Conservation (phyloP, 30 jellyfish, hydroid and myxozoan species). For the Aurelia coerulea region DNA sequence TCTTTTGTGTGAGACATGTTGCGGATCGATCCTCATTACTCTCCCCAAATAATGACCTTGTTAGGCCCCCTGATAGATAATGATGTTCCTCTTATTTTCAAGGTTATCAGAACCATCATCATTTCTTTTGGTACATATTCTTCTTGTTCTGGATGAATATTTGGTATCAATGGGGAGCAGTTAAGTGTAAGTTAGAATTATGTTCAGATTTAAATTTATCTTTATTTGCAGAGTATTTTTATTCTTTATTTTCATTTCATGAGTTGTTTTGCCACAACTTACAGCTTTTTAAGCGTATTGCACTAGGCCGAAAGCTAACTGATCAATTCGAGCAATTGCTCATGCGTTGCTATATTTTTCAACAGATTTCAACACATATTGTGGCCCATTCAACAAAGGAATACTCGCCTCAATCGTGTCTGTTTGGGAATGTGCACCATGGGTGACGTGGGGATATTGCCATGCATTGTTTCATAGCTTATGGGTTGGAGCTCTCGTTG, state of each 20-base stretch:
- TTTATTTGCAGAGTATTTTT: no score
- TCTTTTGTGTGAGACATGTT: no score
- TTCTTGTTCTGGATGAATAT: constrained; percentile 79
- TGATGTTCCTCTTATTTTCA: no score
- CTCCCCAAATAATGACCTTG: no score
- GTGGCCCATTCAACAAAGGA: constrained; percentile 90
- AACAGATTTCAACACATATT: constrained; percentile 72
- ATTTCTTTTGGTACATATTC: constrained; percentile 89
- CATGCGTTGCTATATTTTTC: not conserved
- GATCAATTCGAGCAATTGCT: no score
- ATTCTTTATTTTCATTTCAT: no score
- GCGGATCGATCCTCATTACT: no score
- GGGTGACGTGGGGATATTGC: constrained; percentile 96
- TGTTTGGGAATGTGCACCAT: constrained; percentile 91
- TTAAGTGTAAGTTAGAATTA: constrained; percentile 57
- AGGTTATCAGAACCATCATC: constrained; percentile 89
- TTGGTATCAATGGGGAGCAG: constrained; percentile 92
- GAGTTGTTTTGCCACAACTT: no score
- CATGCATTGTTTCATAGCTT: constrained; percentile 85
- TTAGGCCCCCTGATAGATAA: no score
- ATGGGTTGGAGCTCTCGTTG: constrained; percentile 87
- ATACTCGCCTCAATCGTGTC: constrained; percentile 59
- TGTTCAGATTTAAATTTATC: not conserved
- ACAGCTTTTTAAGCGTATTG: no score
- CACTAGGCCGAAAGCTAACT: no score